Base-by-base conservation (phyloP, 1,140 invertebrate species). In the Piezodorus guildinii region DNA sequence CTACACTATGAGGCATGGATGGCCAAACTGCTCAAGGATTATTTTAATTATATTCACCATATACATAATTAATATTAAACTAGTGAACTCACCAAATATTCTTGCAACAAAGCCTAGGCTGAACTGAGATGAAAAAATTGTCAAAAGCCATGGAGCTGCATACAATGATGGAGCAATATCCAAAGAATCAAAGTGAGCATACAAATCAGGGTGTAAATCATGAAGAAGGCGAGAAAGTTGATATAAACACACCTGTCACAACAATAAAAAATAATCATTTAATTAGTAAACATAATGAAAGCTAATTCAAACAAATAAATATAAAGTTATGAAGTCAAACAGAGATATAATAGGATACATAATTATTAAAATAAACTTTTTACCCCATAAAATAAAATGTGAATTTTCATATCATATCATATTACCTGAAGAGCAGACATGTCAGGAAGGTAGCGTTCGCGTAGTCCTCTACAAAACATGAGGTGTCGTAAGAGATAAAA, bases 81-180 rank as follows among this genome's bases (percentile, higher is more conserved):
- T 10, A 39, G 6, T 10, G 12, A n/a, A 74, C 77, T 81, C 74
- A 93, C 90, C 94, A 75, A 95, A 94, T 2, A 96, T 88, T 66
- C 94, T 80, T 0, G 91, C 86, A 16, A 96, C 93, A 77, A 96
- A 96, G 15, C 91, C 94, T n/a, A 97, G 75, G 0, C 93, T 90
- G 75, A 96, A 97, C 76, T 96, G 93, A 19, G 94, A 96, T 16
- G 94, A 92, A 77, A 96, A 98, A 14, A 97, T 77, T 0, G 94
- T 98, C 0, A 97, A 79, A 68, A 97, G 87, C 94, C 94, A 98
- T 0, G 94, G 93, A 0, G 94, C 92, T 1, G 94, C 93, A 74
- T 96, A 98, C 14, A 97, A 76, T 0, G 92, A 94, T 0, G 94
- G 93, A 0, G 87, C 86, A 6, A 98, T 89, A 74, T 96, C 93